Conservation (phyloP, 2,888 invertebrate genomes). For the Hemistola chrysoprasaria region DNA sequence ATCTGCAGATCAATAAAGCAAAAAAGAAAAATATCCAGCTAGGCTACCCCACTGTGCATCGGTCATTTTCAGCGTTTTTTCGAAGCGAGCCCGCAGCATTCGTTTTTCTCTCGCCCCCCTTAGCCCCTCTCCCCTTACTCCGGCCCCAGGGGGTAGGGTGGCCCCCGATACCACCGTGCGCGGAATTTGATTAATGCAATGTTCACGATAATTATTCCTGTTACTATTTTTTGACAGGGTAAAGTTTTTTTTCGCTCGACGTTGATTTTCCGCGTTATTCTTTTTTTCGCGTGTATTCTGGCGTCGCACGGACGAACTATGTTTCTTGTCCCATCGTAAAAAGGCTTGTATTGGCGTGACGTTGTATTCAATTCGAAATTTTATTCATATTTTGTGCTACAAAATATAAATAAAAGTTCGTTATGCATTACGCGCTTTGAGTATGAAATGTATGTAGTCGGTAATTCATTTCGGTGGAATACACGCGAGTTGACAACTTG, state of each 20-base stretch:
- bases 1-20: conserved; percentile 36
- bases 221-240: conserved; percentile 79
- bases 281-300: conserved; percentile 28
- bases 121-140: conserved; percentile 22
- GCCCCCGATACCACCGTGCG: conserved; percentile 74
- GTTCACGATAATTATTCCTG: conserved; percentile 81
- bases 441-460: too few relatives aligned
- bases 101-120: conserved; percentile 61
- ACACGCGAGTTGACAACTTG: too few relatives aligned
- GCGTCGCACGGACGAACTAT: conserved; percentile 12
- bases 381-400: too few relatives aligned
- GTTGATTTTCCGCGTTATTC: conserved; percentile 45
- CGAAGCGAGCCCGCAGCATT: conserved; percentile 73
- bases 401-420: background rate
- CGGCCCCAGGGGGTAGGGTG: conserved; percentile 17
- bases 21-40: conserved; percentile 33
- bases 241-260: conserved; percentile 61
- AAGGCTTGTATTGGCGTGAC: conserved; percentile 12
- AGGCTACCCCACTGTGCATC: conserved; percentile 33
- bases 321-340: conserved; percentile 3
- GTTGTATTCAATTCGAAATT: too few relatives aligned
- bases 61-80: conserved; percentile 72
- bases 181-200: conserved; percentile 83
- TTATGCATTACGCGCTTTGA: background rate
- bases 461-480: too few relatives aligned